Evolutionary conservation across 1,140 invertebrate genomes (phyloP), one percentile per base, ranked within the genome.

Genomic region (Ceratoteleas bidentatus): DNA sequence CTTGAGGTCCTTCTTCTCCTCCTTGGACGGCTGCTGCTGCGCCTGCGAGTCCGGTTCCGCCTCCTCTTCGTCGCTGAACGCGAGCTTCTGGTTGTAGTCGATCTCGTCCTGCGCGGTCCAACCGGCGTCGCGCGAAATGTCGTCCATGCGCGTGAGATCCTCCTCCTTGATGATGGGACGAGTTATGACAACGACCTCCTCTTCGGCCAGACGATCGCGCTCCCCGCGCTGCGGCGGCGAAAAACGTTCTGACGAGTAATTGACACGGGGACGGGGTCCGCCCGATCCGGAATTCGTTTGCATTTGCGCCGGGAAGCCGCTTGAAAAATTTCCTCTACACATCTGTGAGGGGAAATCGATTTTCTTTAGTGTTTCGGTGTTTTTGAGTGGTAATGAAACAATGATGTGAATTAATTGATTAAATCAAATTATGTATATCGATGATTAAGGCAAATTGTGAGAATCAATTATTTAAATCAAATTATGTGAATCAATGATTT

Each of bases 21-120:
- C 88, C 32, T 87, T 87, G 9, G 8, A 38, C 36, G 78, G 62
- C 4, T 86, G 85, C 62, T 83, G 86, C 34, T 13, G 50, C 13
- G 0, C 14, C 33, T 2, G 2, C 7, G 16, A 11, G 0, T 87
- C 87, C 16, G 49, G 10, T 15, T 93, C 93, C 7, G 91, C 87
- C 90, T 98, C 97, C 84, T 98, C 97, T 83, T 98, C 97, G 92
- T 98, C 97, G 88, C 97, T 98, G 90, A 98, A 99, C 70, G 96
- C 95, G 78, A 99, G 92, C 91, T 98, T 98, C 92, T 98, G 96
- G 93, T 97, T 97, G 89, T 98, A 99, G 92, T 98, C 97, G 87
- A 98, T 97, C 88, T 98, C 97, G 89, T 97, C 97, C 77, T 97
- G 95, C 75, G 95, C 94, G 24, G 96, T 96, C 98, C 98, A 99